Percentiles rank a stretch among this genome's conserved stretches.
These are phyloP conservation scores for Tethya wilhelma DNA, from an alignment of 37 sponge, comb jelly and placozoan genomes.

Conservation along the genomic window DNA sequence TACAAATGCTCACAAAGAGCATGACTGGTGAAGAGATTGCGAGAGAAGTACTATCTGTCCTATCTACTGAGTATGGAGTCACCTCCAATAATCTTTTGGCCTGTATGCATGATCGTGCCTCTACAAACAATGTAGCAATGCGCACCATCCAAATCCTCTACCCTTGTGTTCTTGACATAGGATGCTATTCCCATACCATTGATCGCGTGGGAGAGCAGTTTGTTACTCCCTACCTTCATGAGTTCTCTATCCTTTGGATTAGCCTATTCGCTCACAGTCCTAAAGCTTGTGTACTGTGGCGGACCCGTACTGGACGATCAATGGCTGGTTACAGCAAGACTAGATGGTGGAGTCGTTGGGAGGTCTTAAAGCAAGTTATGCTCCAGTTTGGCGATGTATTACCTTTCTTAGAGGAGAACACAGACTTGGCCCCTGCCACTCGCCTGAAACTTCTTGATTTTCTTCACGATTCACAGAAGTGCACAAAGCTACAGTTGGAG, in stretches of 20 bases:
- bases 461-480: not conserved
- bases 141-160: slow-evolving; percentile 17
- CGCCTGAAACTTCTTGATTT: not conserved
- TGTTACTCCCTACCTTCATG: not conserved
- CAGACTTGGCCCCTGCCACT: not conserved
- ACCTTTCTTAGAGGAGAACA: not conserved
- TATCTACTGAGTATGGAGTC: not conserved
- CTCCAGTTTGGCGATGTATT: slow-evolving; percentile 1
- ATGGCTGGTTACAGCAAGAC: slow-evolving; percentile 41
- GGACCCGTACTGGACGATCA: slow-evolving; percentile 25
- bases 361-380: slow-evolving; percentile 2
- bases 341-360: slow-evolving; percentile 1
- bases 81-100: not conserved
- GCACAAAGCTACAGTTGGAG: slow-evolving; percentile 11
- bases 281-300: slow-evolving; percentile 33
- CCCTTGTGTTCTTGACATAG: slow-evolving; percentile 1
- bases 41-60: slow-evolving; percentile 1
- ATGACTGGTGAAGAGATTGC: slow-evolving; percentile 30
- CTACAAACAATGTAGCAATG: slow-evolving; percentile 16
- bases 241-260: slow-evolving; percentile 40
- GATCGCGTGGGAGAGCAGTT: not conserved
- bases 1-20: slow-evolving; percentile 2
- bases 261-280: slow-evolving; percentile 58
- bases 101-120: slow-evolving; percentile 24
- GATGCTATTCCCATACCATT: not conserved